Evolutionary conservation across 53 echinoderm and acorn worm species (phyloP), one percentile per base, ranked within the genome.

Genomic region (Antedon mediterranea): DNA sequence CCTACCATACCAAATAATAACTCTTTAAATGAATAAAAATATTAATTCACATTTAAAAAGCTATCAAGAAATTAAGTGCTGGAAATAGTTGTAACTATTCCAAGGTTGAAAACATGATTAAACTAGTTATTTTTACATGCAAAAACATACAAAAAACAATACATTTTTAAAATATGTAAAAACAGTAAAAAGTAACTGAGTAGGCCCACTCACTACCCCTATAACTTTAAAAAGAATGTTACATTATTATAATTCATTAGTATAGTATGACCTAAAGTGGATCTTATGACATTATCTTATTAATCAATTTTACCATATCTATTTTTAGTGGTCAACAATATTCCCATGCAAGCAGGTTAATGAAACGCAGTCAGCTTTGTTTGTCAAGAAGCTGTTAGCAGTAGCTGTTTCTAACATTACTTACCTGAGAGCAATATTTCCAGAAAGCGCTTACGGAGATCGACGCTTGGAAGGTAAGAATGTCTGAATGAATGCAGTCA

Each of bases 391-490:
- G 34, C 90, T 93, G 14, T 71, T 93, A 23, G 94, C 94, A 70
- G 91, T 94, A 6, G 94, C 89, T 4, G 91, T 94, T 23, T 94
- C 94, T 8, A 94, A 92, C 28, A 86, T 94, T 43, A 94, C 91
- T 29, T 94, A 94, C 78, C 78, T 94, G 20, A 79, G 94, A 74
- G 87, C 91, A 28, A 94, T 94, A 76, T 94, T 94, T 77, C 94
- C 94, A 43, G 94, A 94, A 43, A 90, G 90, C 87, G 94, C 94
- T 43, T 94, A 89, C 79, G 94, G 94, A 41, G 94, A 94, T 74
- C 77, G 94, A 77, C 91, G 90, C 32, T 76, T 94, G 31, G 94
- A 94, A 83, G 94, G 94, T 94, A 71, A 29, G 82, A n/a, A 0
- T 34, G 9, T 33, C n/a, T n/a, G n/a, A n/a, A 42, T n/a, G 0